Conservation (phyloP, 2,888 invertebrate genomes). For the Polyploca ridens region DNA sequence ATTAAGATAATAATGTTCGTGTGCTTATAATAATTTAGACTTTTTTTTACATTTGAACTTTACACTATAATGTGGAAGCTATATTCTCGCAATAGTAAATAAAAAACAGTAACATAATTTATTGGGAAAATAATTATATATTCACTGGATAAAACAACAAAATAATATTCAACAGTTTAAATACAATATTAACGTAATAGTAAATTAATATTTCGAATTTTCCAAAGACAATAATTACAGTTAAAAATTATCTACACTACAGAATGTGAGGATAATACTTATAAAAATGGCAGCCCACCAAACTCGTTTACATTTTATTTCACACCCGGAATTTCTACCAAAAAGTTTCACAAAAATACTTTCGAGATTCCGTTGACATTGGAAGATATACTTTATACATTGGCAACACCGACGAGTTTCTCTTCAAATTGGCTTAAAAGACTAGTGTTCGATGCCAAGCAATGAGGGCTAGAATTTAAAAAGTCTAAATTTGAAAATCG, state of each 20-base stretch:
- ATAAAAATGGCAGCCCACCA: conserved; percentile 33
- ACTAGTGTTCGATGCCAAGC: conserved; percentile 20
- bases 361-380: conserved; percentile 26
- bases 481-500: background rate
- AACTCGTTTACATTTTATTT: conserved; percentile 15
- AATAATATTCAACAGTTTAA: conserved; percentile 48
- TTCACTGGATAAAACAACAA: conserved; percentile 68
- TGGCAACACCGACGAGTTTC: conserved; percentile 19
- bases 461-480: conserved; percentile 17
- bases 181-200: conserved; percentile 24
- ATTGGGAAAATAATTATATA: conserved; percentile 66
- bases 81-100: conserved; percentile 29
- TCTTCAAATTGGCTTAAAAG: conserved; percentile 18
- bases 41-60: conserved; percentile 21
- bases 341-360: conserved; percentile 15
- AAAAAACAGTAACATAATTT: conserved; percentile 45
- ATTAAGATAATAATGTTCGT: conserved; percentile 33
- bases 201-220: conserved; percentile 19
- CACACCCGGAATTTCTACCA: conserved; percentile 9
- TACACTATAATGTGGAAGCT: conserved; percentile 23
- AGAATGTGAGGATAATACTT: conserved; percentile 34
- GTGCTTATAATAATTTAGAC: conserved; percentile 38
- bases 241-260: conserved; percentile 25
- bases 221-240: conserved; percentile 17
- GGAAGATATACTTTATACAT: background rate